Conservation (phyloP, 2,113 vertebrate genomes). For the Ceratotherium simum region DNA sequence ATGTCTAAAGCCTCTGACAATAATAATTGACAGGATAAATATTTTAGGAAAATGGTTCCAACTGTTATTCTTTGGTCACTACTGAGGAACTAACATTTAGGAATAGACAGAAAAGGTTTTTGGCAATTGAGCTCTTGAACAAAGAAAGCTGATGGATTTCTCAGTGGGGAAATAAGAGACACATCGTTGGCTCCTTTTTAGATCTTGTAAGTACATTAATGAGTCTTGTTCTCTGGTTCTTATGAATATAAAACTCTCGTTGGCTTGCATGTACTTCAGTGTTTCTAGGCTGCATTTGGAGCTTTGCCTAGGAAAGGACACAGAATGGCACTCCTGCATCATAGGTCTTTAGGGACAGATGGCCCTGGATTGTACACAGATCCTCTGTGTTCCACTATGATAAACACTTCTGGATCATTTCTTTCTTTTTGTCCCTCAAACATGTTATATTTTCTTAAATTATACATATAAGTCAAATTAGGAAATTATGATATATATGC, state of each 20-base stretch:
- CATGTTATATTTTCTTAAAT: background rate
- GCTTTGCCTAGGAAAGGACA: background rate
- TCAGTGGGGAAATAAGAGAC: slow-evolving; percentile 56
- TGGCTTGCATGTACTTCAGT: background rate
- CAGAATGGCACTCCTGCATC: background rate
- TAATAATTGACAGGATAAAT: slow-evolving; percentile 42
- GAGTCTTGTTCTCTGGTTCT: slow-evolving; percentile 48
- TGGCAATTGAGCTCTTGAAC: slow-evolving; percentile 44
- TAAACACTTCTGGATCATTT: background rate
- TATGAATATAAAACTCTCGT: slow-evolving; percentile 50
- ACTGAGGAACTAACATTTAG: background rate
- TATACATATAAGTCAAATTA: background rate
- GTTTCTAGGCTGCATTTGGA: background rate
- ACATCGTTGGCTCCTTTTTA: slow-evolving; percentile 37
- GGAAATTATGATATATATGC: background rate
- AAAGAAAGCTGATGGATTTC: slow-evolving; percentile 61
- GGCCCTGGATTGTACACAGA: fast-evolving
- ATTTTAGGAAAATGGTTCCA: slow-evolving; percentile 62
- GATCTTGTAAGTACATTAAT: slow-evolving; percentile 67
- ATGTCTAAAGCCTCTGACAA: slow-evolving; percentile 1
- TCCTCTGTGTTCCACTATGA: background rate
- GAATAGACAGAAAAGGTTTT: slow-evolving; percentile 33
- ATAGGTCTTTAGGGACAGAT: background rate
- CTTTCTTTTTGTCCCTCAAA: background rate
- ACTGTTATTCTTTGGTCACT: slow-evolving; percentile 45